Conservation (phyloP, 2,797 vertebrate species). For the Lophotriccus pileatus region DNA sequence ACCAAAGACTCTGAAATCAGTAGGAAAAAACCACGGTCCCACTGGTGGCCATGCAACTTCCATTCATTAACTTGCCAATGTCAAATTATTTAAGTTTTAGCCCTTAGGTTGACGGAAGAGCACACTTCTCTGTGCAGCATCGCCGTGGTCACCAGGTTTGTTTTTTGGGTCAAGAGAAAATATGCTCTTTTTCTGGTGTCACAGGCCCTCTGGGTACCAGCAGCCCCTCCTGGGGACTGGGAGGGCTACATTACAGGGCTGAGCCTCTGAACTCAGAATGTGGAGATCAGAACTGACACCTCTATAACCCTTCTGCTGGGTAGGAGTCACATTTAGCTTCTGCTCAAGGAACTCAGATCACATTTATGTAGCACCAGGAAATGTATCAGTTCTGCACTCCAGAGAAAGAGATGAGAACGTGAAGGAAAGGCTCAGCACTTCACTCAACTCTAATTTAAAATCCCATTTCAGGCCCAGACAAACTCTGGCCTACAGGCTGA, state of each 20-base stretch:
- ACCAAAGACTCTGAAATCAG: background rate
- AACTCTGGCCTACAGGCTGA: background rate
- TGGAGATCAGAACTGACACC: background rate
- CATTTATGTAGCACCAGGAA: background rate
- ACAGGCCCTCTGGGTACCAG: background rate
- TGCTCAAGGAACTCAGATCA: background rate
- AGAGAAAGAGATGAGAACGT: background rate
- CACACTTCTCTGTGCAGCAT: background rate
- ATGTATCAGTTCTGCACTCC: background rate
- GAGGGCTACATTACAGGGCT: fast-evolving
- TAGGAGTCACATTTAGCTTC: background rate
- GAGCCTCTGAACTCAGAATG: background rate
- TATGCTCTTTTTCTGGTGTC: background rate
- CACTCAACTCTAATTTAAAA: background rate
- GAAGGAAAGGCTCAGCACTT: background rate
- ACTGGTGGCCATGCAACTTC: background rate
- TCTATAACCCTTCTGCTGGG: background rate
- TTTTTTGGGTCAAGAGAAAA: background rate
- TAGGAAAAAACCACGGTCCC: background rate
- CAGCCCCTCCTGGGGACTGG: background rate
- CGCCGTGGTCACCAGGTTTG: background rate
- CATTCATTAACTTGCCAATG: background rate
- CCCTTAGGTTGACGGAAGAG: background rate
- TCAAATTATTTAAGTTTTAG: background rate
- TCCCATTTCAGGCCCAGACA: background rate